Evolutionary conservation across 2,113 vertebrate species (phyloP).

Genomic region (Edolisoma coerulescens): DNA sequence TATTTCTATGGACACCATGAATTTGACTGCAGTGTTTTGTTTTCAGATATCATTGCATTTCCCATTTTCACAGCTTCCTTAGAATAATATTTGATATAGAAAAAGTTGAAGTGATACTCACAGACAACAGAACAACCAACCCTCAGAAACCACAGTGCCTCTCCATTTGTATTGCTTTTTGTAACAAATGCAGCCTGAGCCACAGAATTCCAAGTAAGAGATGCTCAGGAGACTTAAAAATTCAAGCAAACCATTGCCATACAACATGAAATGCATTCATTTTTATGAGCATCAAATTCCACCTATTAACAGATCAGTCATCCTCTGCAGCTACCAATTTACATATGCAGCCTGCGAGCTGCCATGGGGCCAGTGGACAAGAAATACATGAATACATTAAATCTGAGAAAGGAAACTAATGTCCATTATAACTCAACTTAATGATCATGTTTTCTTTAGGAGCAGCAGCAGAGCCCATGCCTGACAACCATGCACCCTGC

Average conservation of each 20-base stretch:
- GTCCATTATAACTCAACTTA: background rate
- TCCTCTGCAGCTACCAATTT: slow-evolving; percentile 18
- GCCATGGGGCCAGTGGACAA: background rate
- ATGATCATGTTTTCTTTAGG: background rate
- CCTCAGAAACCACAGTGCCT: background rate
- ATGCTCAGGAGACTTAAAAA: background rate
- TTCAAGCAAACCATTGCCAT: background rate
- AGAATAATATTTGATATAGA: slow-evolving; percentile 4
- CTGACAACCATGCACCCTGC: background rate
- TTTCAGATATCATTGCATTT: background rate
- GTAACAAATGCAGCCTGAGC: background rate
- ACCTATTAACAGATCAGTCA: slow-evolving; percentile 23
- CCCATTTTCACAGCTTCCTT: slow-evolving; percentile 18
- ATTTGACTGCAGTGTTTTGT: background rate
- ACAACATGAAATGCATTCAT: slow-evolving; percentile 8
- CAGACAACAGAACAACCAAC: background rate
- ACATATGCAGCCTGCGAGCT: slow-evolving; percentile 33
- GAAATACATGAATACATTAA: slow-evolving; percentile 9
- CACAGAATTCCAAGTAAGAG: background rate
- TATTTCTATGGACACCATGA: background rate
- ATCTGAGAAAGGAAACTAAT: background rate
- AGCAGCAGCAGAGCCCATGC: background rate
- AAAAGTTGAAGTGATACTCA: background rate
- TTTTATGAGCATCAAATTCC: slow-evolving; percentile 35
- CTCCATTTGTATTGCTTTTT: background rate